phyloP scores from a whole-genome alignment of 1,140 invertebrate species.

The Drosophila bifasciata region DNA sequence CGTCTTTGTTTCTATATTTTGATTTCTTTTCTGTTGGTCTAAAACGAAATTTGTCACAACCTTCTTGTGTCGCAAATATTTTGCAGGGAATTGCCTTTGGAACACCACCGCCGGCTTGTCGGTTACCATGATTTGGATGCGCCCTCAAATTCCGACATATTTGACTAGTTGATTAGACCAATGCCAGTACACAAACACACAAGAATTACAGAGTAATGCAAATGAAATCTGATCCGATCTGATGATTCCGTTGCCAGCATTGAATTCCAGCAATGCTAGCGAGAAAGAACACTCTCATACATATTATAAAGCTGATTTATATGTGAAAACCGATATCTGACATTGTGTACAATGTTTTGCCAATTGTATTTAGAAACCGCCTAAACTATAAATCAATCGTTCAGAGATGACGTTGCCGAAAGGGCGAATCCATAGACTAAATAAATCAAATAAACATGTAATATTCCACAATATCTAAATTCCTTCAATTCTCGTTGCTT shows the following conservation, averaged over 20 bases:
- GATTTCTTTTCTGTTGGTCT: conserved; percentile 60
- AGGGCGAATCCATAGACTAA: conserved; percentile 36
- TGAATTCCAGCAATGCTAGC: conserved; percentile 41
- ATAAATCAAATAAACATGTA: conserved; percentile 22
- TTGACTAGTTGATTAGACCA: conserved; percentile 73
- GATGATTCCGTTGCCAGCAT: too few species aligned
- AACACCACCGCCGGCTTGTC: conserved; percentile 84
- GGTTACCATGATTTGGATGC: conserved; percentile 84
- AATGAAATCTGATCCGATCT: too few species aligned
- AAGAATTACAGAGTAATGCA: not conserved
- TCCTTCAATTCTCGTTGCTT: conserved; percentile 82
- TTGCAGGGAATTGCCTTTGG: conserved; percentile 84
- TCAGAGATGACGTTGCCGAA: conserved; percentile 24
- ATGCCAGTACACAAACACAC: conserved; percentile 23
- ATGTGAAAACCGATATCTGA: conserved; percentile 23
- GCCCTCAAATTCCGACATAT: conserved; percentile 83
- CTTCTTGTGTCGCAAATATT: conserved; percentile 83
- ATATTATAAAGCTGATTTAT: conserved; percentile 36
- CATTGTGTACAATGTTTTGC: conserved; percentile 41
- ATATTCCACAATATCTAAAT: conserved; percentile 49
- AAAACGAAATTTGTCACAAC: conserved; percentile 77
- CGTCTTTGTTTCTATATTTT: conserved; percentile 47
- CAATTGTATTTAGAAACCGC: conserved; percentile 37
- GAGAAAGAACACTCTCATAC: conserved; percentile 19
- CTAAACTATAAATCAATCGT: not conserved